Conservation (phyloP, 2,888 invertebrate species). For the Epistrophella euchroma region DNA sequence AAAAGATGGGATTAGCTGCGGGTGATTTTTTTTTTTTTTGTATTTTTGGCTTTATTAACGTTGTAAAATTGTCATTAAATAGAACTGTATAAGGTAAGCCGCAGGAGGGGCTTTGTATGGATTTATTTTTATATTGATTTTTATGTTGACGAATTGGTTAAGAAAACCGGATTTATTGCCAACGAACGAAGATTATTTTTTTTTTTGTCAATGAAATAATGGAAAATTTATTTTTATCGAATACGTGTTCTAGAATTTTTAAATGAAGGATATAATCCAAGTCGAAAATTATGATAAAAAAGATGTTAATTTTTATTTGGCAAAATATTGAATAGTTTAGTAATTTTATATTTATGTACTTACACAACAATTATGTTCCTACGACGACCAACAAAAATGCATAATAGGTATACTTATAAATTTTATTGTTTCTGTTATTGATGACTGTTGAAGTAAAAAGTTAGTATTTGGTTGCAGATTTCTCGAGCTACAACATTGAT, state of each 20-base stretch:
- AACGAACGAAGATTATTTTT: background rate
- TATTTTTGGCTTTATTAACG: conserved; percentile 30
- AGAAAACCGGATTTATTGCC: conserved; percentile 7
- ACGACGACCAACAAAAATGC: too few species aligned
- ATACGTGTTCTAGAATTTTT: background rate
- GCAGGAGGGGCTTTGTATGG: background rate
- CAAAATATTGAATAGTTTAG: too few species aligned
- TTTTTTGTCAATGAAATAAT: conserved; percentile 2
- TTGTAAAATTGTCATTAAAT: conserved; percentile 28
- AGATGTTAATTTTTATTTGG: too few species aligned
- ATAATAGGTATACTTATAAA: too few species aligned
- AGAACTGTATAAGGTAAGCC: conserved; percentile 1
- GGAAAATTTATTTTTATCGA: conserved; percentile 25
- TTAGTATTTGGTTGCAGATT: too few species aligned
- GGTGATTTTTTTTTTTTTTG: background rate
- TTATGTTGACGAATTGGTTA: conserved; percentile 18
- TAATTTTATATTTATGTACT: too few species aligned
- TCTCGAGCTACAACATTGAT: too few species aligned
- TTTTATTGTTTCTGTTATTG: too few species aligned
- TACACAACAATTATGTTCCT: too few species aligned
- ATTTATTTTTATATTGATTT: conserved; percentile 16
- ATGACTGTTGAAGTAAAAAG: too few species aligned
- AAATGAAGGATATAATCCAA: background rate
- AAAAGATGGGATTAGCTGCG: conserved; percentile 31
- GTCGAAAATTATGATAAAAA: too few species aligned